Evolutionary conservation across 2,113 vertebrate genomes (phyloP).

Genomic region (Chaetorhynchus papuensis): DNA sequence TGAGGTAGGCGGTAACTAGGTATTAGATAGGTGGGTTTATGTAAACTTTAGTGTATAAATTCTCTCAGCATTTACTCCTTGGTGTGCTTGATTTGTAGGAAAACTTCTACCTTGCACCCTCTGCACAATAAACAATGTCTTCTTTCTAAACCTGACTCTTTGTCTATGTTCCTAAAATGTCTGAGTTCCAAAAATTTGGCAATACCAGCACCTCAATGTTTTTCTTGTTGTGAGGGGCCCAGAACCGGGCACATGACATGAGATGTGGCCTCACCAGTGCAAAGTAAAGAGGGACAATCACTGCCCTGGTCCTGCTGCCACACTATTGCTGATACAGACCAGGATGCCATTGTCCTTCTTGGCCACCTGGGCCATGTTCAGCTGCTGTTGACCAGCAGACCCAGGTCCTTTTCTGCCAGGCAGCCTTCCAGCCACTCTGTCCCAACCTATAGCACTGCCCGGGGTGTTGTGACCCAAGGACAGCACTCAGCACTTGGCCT

Average conservation of each 20-base stretch:
- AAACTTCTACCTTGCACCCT: background rate
- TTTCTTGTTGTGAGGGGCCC: background rate
- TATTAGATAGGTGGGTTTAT: background rate
- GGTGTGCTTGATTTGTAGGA: background rate
- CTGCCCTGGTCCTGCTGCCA: background rate
- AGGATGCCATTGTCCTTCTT: background rate
- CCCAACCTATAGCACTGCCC: background rate
- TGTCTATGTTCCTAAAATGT: background rate
- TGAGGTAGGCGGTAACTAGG: background rate
- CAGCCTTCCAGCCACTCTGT: background rate
- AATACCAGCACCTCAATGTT: too few species aligned
- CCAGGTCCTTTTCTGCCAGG: background rate
- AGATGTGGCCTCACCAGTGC: background rate
- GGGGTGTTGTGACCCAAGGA: background rate
- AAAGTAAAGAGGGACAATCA: background rate
- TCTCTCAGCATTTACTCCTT: background rate
- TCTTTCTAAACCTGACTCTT: background rate
- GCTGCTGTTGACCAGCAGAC: background rate
- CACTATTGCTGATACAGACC: background rate
- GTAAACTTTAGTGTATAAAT: background rate
- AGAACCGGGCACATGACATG: background rate
- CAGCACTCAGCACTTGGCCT: background rate
- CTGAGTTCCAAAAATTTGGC: background rate
- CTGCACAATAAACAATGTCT: background rate
- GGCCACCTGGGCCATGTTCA: background rate